phyloP scores from a whole-genome alignment of 2,888 invertebrate species.

The Xestia c-nigrum region DNA sequence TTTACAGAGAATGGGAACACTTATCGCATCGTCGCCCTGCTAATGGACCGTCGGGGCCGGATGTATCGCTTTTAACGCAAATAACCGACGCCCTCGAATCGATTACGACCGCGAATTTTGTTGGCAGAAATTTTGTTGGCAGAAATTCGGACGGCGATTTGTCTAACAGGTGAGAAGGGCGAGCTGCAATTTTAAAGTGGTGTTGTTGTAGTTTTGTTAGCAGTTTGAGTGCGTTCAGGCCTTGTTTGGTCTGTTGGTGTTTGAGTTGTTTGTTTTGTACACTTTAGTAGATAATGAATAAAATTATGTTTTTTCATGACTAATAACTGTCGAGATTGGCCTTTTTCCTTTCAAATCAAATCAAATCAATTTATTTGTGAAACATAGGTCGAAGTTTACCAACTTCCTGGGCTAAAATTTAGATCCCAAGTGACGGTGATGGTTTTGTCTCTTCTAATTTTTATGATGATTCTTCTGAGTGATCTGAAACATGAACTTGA shows the following conservation, averaged over 20 bases:
- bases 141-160: constrained; percentile 57
- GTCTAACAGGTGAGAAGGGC: constrained; percentile 46
- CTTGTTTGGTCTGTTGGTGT: background rate
- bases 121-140: constrained; percentile 59
- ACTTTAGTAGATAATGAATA: background rate
- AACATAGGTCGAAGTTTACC: background rate
- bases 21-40: constrained; percentile 70
- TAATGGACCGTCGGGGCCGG: constrained; percentile 76
- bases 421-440: background rate
- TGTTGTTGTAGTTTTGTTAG: background rate
- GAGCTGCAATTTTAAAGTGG: background rate
- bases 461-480: background rate
- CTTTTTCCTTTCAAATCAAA: background rate
- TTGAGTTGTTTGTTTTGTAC: background rate
- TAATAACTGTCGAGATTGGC: too few relatives aligned
- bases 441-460: background rate
- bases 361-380: too few relatives aligned
- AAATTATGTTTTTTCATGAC: background rate
- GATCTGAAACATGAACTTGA: background rate
- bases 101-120: constrained; percentile 70
- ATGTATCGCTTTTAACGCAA: constrained; percentile 80
- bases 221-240: background rate
- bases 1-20: constrained; percentile 71
- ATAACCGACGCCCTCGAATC: constrained; percentile 67
- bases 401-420: background rate